Conservation (phyloP, 1,140 invertebrate species). For the Gryllus bimaculatus region DNA sequence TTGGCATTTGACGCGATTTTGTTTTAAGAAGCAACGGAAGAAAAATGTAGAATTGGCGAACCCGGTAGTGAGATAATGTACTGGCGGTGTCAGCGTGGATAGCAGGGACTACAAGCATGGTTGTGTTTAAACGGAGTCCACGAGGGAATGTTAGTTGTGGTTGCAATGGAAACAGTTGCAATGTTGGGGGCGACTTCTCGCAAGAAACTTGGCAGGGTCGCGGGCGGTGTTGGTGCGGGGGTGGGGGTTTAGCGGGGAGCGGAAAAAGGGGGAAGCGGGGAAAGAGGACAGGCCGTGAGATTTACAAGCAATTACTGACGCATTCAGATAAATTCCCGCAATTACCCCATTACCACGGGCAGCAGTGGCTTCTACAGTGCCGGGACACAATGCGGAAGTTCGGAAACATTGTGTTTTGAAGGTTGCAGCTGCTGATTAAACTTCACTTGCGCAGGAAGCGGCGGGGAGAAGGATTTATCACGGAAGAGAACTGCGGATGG, state of each 20-base stretch:
- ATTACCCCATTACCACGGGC: neutral
- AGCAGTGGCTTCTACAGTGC: neutral
- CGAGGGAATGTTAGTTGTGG: no score
- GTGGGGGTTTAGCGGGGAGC: neutral
- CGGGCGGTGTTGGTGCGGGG: neutral
- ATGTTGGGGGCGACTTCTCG: neutral
- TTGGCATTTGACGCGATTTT: no score
- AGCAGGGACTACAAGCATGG: no score
- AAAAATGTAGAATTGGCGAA: no score
- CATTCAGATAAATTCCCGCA: neutral
- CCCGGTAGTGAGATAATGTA: no score
- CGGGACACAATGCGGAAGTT: neutral
- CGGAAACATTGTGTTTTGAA: neutral
- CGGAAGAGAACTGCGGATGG: no score
- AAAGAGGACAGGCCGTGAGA: neutral
- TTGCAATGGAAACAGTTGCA: no score
- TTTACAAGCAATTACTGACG: constrained; percentile 4
- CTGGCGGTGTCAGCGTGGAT: no score
- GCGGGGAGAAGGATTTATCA: neutral
- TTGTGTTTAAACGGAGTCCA: no score
- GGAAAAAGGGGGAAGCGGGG: neutral
- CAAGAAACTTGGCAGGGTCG: neutral
- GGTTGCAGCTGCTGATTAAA: neutral
- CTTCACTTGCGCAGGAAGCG: neutral
- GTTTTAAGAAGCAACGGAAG: no score